These are phyloP conservation scores for Phenacoccus solenopsis DNA, from an alignment of 1,140 invertebrate species.

Conservation along the genomic window DNA sequence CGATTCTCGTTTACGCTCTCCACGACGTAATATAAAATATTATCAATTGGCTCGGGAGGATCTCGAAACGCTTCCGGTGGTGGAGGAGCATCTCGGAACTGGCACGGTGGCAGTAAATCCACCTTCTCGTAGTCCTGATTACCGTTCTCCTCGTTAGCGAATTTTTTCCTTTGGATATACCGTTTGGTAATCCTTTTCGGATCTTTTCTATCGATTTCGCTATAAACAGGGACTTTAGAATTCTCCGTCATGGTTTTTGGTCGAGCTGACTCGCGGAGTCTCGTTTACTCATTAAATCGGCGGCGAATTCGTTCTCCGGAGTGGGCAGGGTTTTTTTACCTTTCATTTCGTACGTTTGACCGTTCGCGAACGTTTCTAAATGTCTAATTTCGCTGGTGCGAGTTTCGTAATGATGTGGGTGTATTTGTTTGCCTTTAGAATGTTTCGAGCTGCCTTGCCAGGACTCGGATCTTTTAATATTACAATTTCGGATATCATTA, in stretches of 20 bases:
- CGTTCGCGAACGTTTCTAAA: neutral
- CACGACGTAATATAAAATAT: slow-evolving; percentile 67
- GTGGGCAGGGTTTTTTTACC: neutral
- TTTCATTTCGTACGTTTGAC: neutral
- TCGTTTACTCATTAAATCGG: neutral
- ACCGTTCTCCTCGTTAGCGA: slow-evolving; percentile 23
- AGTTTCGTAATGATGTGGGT: neutral
- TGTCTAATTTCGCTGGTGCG: neutral
- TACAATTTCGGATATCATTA: neutral
- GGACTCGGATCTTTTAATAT: neutral
- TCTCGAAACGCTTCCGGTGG: slow-evolving; percentile 57
- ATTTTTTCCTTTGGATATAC: slow-evolving; percentile 4
- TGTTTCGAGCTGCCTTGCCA: neutral
- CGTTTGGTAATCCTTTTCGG: neutral
- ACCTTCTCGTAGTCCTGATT: slow-evolving; percentile 53
- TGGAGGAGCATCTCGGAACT: slow-evolving; percentile 59
- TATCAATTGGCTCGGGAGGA: slow-evolving; percentile 50
- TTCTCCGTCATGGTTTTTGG: slow-evolving; percentile 22
- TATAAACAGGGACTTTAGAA: neutral
- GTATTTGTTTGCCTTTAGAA: neutral
- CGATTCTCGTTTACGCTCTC: slow-evolving; percentile 43
- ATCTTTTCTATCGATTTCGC: neutral
- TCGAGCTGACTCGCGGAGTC: no score
- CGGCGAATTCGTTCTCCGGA: neutral
- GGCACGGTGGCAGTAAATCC: slow-evolving; percentile 61